Conservation (phyloP, 2,888 invertebrate genomes). For the Sinohyriopsis cumingii region DNA sequence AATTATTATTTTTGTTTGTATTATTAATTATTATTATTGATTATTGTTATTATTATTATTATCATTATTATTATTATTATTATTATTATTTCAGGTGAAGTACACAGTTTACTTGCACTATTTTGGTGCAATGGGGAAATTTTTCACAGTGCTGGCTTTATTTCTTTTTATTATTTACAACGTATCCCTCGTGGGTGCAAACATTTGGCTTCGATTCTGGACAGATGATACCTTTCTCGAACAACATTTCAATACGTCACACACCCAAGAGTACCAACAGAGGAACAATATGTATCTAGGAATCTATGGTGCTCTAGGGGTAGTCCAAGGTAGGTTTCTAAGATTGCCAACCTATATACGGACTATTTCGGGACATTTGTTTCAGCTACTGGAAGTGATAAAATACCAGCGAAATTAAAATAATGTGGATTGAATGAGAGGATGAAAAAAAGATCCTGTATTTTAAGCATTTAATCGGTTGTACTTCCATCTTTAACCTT, state of each 20-base stretch:
- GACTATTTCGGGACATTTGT: too few relatives aligned
- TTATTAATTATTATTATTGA: too few relatives aligned
- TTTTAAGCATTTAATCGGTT: too few relatives aligned
- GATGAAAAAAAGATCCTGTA: too few relatives aligned
- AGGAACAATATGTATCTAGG: constrained; percentile 69
- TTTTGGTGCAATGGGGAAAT: constrained; percentile 83
- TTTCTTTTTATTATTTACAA: constrained; percentile 67
- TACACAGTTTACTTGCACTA: constrained; percentile 92
- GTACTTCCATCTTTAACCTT: too few relatives aligned
- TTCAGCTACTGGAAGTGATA: too few relatives aligned
- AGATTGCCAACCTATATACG: neutral
- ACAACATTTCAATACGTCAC: constrained; percentile 44
- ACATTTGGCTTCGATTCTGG: constrained; percentile 70
- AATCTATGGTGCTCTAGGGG: constrained; percentile 72
- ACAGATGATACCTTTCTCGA: constrained; percentile 62
- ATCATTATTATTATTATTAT: too few relatives aligned
- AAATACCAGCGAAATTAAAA: too few relatives aligned
- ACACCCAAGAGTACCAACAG: constrained; percentile 40
- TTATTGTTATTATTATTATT: too few relatives aligned
- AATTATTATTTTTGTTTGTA: too few relatives aligned
- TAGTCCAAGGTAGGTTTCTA: constrained; percentile 57
- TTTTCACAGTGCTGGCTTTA: constrained; percentile 85
- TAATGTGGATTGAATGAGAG: too few relatives aligned
- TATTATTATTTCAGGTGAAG: constrained; percentile 78
- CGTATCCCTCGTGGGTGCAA: constrained; percentile 55